Evolutionary conservation across 2,797 vertebrate species (phyloP).

Genomic region (Acipenser transmontanus): DNA sequence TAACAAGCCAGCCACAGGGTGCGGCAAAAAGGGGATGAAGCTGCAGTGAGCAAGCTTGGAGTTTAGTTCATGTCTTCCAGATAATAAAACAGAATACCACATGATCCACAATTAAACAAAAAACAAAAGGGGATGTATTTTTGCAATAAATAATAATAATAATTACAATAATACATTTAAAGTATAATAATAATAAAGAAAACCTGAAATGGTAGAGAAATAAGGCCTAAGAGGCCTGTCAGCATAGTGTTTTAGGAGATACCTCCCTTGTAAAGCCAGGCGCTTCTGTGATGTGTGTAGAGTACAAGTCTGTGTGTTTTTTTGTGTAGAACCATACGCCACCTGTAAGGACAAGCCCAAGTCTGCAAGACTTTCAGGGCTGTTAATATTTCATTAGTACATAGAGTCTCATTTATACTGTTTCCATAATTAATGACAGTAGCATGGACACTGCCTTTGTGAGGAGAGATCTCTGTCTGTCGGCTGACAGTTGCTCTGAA

Average conservation of each 20-base stretch:
- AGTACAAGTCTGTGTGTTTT: slow-evolving; percentile 32
- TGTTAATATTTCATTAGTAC: slow-evolving; percentile 75
- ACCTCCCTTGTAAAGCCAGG: slow-evolving; percentile 21
- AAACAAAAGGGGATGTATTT: slow-evolving; percentile 38
- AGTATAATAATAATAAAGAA: slow-evolving; percentile 19
- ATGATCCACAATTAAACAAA: neutral
- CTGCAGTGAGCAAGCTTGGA: slow-evolving; percentile 29
- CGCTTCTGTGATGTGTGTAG: slow-evolving; percentile 33
- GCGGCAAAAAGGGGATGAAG: slow-evolving; percentile 30
- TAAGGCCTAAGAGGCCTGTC: slow-evolving; percentile 30
- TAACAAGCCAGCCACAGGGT: slow-evolving; percentile 24
- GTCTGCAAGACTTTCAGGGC: slow-evolving; percentile 50
- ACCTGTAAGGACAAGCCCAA: slow-evolving; percentile 41
- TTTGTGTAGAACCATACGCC: slow-evolving; percentile 32
- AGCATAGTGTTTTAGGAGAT: slow-evolving; percentile 26
- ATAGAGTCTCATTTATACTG: slow-evolving; percentile 74
- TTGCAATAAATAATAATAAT: slow-evolving; percentile 28
- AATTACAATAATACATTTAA: slow-evolving; percentile 10
- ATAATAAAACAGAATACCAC: slow-evolving; percentile 35
- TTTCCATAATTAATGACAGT: slow-evolving; percentile 80
- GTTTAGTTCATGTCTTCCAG: slow-evolving; percentile 63
- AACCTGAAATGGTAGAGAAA: slow-evolving; percentile 23
- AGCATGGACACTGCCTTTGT: slow-evolving; percentile 67
- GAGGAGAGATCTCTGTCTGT: slow-evolving; percentile 66
- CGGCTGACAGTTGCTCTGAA: slow-evolving; percentile 63